Base-by-base conservation (phyloP, 2,888 invertebrate genomes). In the Allacma fusca region DNA sequence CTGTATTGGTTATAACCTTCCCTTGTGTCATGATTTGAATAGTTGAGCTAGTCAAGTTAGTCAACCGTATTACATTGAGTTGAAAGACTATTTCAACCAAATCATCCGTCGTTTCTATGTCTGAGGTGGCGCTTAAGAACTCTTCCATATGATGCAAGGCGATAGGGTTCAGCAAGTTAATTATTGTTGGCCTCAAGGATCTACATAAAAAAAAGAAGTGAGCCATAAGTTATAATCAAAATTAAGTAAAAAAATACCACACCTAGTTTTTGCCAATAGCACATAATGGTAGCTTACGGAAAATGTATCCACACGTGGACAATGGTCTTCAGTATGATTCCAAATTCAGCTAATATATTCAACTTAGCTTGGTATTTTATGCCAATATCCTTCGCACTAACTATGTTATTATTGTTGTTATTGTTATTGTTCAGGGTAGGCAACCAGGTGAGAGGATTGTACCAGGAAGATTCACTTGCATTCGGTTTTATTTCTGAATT, bases 111-210 rank as follows among this genome's bases (percentile, higher is more conserved):
- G 71, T 62, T 12, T 73, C 72, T 23, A 79, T 77, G 21, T 77
- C 59, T 12, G 77, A 70, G 13, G 77, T 75, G 9, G 75, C 29
- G 0, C 65, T 19, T 1, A 79, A 68, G 40, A 79, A 79, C 16
- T 77, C 77, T n/a, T 65, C 67, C 57, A 77, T 77, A 44, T 78
- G 77, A 62, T 68, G 75, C 13, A 79, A 65, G 2, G 80, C 80
- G n/a, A 80, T 76, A 0, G 80, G 80, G 70, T 80, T 80, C 16
- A 80, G 65, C 26, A 80, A 57, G 29, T 80, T 75, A 4, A 78
- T 73, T 16, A 80, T 72, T 67, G 78, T 80, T 24, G n/a, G 34
- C 44, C 59, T 74, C 24, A 78, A 43, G 19, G 69, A 65, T 7
- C 75, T n/a, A 68, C 21, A 29, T 34, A 43, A 74, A 4, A 44